Evolutionary conservation across 2,888 invertebrate genomes (phyloP).

Genomic region (Octodonta nipae): DNA sequence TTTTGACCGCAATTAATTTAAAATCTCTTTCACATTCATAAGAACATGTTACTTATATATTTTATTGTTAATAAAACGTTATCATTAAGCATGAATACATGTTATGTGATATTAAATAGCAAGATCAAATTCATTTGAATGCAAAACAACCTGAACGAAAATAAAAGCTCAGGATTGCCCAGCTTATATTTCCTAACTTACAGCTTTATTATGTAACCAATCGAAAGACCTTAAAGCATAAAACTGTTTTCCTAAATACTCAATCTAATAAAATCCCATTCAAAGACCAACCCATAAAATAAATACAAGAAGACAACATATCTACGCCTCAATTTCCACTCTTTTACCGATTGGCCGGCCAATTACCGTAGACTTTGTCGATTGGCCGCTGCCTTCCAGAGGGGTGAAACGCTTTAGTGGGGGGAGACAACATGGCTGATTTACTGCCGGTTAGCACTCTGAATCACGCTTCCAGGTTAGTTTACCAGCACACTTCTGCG

Average conservation of each 20-base stretch:
- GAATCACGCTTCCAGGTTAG: slow-evolving; percentile 27
- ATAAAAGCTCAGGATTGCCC: too few relatives aligned
- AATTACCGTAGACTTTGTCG: slow-evolving; percentile 22
- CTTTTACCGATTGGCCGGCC: slow-evolving; percentile 25
- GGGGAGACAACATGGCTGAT: slow-evolving; percentile 37
- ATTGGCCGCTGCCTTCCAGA: slow-evolving; percentile 25
- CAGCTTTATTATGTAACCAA: slow-evolving; percentile 29
- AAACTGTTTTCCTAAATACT: slow-evolving; percentile 35
- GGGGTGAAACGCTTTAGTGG: slow-evolving; percentile 15
- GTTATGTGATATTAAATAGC: too few relatives aligned
- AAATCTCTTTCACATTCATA: too few relatives aligned
- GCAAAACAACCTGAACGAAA: too few relatives aligned
- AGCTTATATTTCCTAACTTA: slow-evolving; percentile 19
- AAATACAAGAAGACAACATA: slow-evolving; percentile 28
- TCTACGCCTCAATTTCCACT: slow-evolving; percentile 24
- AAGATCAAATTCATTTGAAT: too few relatives aligned
- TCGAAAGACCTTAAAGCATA: slow-evolving; percentile 30
- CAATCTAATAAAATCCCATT: slow-evolving; percentile 36
- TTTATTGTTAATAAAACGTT: too few relatives aligned
- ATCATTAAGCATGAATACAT: too few relatives aligned
- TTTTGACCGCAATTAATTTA: too few relatives aligned
- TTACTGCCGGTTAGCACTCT: slow-evolving; percentile 26
- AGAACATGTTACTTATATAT: too few relatives aligned
- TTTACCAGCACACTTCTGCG: slow-evolving; percentile 28
- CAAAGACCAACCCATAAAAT: slow-evolving; percentile 35